These are phyloP conservation scores for Leptodactylus fuscus DNA, from an alignment of 2,113 vertebrate genomes.

Conservation along the genomic window DNA sequence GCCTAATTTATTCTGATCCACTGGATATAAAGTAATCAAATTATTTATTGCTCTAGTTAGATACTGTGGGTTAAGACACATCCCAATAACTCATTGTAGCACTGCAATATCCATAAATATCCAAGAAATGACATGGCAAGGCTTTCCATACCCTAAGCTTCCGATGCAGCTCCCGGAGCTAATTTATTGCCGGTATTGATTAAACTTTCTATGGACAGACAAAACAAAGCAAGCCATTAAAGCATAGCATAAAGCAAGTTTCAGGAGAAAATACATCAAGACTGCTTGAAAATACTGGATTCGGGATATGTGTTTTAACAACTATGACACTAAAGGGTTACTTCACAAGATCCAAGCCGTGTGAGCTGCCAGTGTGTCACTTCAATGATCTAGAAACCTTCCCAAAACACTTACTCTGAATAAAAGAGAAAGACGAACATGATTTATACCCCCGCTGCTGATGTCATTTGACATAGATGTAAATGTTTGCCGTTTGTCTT, in stretches of 20 bases:
- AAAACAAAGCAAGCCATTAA: neutral
- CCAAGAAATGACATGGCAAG: neutral
- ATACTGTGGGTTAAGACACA: constrained; percentile 12
- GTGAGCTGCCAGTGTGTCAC: neutral
- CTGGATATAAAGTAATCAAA: neutral
- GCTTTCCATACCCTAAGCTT: neutral
- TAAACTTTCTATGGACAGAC: constrained; percentile 2
- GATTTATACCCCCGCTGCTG: constrained; percentile 32
- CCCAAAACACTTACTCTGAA: constrained; percentile 8
- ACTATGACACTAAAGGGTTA: neutral
- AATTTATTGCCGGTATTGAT: constrained; percentile 13
- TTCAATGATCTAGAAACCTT: constrained; percentile 33
- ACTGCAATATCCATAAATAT: constrained; percentile 16
- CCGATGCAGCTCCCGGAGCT: neutral
- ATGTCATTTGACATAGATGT: constrained; percentile 34
- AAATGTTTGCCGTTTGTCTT: constrained; percentile 38
- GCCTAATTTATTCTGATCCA: neutral
- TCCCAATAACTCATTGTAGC: neutral
- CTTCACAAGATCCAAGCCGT: too few relatives aligned
- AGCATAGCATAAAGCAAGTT: neutral
- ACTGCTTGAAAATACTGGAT: neutral
- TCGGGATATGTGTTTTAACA: neutral
- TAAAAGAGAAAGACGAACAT: neutral
- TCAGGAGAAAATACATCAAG: neutral
- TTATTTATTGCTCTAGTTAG: constrained; percentile 24